Evolutionary conservation across 2,113 vertebrate genomes (phyloP), one percentile per base, ranked within the genome.

Genomic region (Uropsilus gracilis): DNA sequence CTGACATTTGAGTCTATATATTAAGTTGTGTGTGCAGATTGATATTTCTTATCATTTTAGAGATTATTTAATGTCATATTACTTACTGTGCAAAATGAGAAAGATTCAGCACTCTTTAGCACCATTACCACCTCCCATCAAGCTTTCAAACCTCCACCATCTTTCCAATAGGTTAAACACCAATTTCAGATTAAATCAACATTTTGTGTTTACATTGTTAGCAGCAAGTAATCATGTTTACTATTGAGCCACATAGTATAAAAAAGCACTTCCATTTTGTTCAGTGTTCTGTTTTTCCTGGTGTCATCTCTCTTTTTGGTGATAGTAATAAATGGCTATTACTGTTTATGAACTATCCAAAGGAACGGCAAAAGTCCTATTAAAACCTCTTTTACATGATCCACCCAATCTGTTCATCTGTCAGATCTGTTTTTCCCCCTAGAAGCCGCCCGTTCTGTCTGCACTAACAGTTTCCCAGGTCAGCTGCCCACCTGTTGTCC

Each of bases 401-500:
- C 8, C 69, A n/a, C 5, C 10, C 11, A n/a, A 17, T 2, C 10
- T 17, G 30, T 28, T 37, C 55, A 78, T 24, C 46, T 48, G 37
- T 75, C 22, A 39, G 5, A 32, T n/a, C 66, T 42, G 1, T 12
- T 50, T 44, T 71, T 37, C 72, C 39, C 26, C 77, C 7, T 1
- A 12, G 34, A 20, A 82, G 10, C 32, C 13, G 28, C 68, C 57
- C 68, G 1, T 8, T 16, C 7, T 39, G 28, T 8, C 37, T 53
- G 30, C 39, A 28, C 13, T 68, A 30, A 28, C 1, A 0, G 30
- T 59, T 86, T 61, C 69, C 78, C 91, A 91, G 61, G 55, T 20
- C 68, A 82, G 69, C 73, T 89, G 90, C 91, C 59, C 68, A 86
- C 75, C 80, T 73, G 68, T 69, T 81, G 39, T 42, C 76, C 71